Evolutionary conservation across 1,140 invertebrate species (phyloP).

Genomic region (Hydropsyche tenuis): DNA sequence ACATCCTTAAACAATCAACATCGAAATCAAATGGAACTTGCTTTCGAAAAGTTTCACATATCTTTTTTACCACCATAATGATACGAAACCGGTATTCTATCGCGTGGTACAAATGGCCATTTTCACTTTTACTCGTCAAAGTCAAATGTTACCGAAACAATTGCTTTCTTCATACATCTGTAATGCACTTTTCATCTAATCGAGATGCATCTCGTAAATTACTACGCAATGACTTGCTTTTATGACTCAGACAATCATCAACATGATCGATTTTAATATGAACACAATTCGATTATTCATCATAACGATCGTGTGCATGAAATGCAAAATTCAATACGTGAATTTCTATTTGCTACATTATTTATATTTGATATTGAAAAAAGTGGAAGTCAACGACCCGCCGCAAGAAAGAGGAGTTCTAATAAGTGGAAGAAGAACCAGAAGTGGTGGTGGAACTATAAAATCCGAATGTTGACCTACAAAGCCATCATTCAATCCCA

Average conservation of each 20-base stretch:
- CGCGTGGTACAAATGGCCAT: not conserved
- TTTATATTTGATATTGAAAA: too few species aligned
- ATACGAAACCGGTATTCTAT: not conserved
- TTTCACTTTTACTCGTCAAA: conserved; percentile 13
- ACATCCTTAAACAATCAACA: not conserved
- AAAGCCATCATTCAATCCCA: not conserved
- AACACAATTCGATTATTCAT: not conserved
- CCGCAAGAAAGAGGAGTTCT: not conserved
- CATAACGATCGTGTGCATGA: too few species aligned
- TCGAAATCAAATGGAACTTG: conserved; percentile 20
- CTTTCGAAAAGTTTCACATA: conserved; percentile 5
- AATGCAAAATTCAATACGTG: too few species aligned
- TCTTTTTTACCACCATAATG: conserved; percentile 1
- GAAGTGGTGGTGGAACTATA: conserved; percentile 10
- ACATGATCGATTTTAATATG: not conserved
- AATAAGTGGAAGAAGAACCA: not conserved
- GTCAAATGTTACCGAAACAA: not conserved
- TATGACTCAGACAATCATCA: not conserved
- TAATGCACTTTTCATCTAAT: not conserved
- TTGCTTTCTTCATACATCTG: not conserved
- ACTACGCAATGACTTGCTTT: not conserved
- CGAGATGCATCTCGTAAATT: not conserved
- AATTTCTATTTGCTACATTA: too few species aligned
- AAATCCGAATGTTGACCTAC: not conserved
- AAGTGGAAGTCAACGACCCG: not conserved